These are phyloP conservation scores for Antennarius maculatus DNA, from an alignment of 2,797 vertebrate genomes.

Conservation along the genomic window DNA sequence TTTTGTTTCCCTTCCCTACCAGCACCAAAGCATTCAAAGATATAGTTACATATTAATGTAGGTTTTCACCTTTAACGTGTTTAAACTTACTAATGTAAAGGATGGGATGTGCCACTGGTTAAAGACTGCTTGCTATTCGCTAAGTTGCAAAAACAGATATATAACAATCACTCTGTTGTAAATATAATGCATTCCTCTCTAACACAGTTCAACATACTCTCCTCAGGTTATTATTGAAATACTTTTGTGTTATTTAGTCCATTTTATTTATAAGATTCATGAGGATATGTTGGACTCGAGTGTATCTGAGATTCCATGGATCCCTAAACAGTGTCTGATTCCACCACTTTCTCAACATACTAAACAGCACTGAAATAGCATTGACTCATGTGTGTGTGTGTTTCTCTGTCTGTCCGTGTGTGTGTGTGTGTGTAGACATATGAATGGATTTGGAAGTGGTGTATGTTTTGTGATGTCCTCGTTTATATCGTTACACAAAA, in stretches of 20 bases:
- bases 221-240: slow-evolving; percentile 82
- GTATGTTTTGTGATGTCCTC: slow-evolving; percentile 37
- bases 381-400: slow-evolving; percentile 19
- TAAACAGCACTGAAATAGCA: slow-evolving; percentile 69
- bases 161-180: slow-evolving; percentile 79
- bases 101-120: slow-evolving; percentile 76
- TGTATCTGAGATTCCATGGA: slow-evolving; percentile 59
- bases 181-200: slow-evolving; percentile 79
- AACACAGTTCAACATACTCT: slow-evolving; percentile 76
- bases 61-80: slow-evolving; percentile 57
- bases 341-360: slow-evolving; percentile 49
- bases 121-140: slow-evolving; percentile 56
- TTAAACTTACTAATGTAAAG: slow-evolving; percentile 77
- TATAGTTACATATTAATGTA: slow-evolving; percentile 69
- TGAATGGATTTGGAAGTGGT: slow-evolving; percentile 32
- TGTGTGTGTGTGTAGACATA: slow-evolving; percentile 35
- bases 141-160: slow-evolving; percentile 55
- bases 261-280: slow-evolving; percentile 82
- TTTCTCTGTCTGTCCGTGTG: background rate
- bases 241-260: slow-evolving; percentile 75
- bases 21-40: slow-evolving; percentile 61
- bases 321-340: slow-evolving; percentile 44
- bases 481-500: slow-evolving; percentile 46
- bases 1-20: slow-evolving; percentile 35
- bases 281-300: slow-evolving; percentile 73